These are phyloP conservation scores for Brachionus calyciflorus DNA, from an alignment of 1,140 invertebrate species.

Conservation along the genomic window DNA sequence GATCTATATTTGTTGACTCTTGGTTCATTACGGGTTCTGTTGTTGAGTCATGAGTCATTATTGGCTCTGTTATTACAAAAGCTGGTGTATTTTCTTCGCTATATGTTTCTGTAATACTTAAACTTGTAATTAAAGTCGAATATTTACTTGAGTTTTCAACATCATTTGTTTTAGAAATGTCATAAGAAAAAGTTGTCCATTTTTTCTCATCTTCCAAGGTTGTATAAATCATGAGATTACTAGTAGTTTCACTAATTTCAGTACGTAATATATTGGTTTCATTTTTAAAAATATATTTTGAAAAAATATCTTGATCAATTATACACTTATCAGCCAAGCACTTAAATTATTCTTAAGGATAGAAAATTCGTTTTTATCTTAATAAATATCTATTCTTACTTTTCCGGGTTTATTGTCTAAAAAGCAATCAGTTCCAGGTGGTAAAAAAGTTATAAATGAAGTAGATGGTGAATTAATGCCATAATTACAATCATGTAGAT, in stretches of 20 bases:
- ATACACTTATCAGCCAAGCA: slow-evolving; percentile 29
- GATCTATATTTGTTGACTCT: no score
- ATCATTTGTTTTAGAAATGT: no score
- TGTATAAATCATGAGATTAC: no score
- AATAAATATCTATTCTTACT: neutral
- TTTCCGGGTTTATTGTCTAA: neutral
- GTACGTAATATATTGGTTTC: neutral
- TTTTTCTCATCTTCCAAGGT: no score
- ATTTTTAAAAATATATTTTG: neutral
- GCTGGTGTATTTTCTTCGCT: no score
- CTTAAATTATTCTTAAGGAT: neutral
- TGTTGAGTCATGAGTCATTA: no score
- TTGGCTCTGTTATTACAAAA: no score
- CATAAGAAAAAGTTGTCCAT: no score
- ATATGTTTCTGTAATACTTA: no score
- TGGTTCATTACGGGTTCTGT: no score
- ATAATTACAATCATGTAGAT: neutral
- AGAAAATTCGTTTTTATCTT: neutral
- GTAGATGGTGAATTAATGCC: neutral
- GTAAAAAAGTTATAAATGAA: slow-evolving; percentile 32
- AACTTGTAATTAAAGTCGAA: no score
- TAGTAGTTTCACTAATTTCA: neutral
- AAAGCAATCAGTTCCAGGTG: neutral
- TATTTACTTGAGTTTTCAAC: no score
- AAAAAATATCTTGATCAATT: slow-evolving; percentile 13